phyloP scores from a whole-genome alignment of 2,888 invertebrate species.

The Papilio demoleus region DNA sequence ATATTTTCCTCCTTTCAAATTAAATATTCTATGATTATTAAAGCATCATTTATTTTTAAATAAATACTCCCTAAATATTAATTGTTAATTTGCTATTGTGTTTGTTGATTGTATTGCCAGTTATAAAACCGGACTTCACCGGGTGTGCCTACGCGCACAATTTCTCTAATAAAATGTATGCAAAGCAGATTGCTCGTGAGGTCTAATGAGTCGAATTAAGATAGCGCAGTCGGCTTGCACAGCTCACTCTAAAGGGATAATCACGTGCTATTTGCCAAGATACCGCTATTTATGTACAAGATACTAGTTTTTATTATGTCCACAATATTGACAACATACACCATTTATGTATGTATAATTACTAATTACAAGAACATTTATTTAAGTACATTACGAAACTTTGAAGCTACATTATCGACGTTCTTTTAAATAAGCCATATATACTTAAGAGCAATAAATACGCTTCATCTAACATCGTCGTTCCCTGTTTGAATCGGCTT shows the following conservation, averaged over 20 bases:
- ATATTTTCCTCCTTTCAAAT: no score
- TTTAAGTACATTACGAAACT: no score
- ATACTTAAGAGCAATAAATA: no score
- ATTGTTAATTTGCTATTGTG: slow-evolving; percentile 4
- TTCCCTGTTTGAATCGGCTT: no score
- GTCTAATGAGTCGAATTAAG: slow-evolving; percentile 78
- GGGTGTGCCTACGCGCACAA: slow-evolving; percentile 70
- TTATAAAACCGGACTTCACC: slow-evolving; percentile 43
- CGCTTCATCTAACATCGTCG: no score
- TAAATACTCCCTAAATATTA: background rate
- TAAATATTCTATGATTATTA: no score
- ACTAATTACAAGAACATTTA: background rate
- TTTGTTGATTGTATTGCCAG: background rate
- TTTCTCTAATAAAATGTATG: slow-evolving; percentile 78
- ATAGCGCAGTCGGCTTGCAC: slow-evolving; percentile 62
- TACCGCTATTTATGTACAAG: slow-evolving; percentile 50
- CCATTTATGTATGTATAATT: background rate
- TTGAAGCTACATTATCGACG: no score
- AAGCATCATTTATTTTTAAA: no score
- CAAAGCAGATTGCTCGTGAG: slow-evolving; percentile 70
- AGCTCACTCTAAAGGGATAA: slow-evolving; percentile 46
- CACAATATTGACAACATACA: background rate
- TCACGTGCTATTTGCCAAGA: slow-evolving; percentile 69
- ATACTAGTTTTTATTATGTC: slow-evolving; percentile 27
- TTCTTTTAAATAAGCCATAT: no score